These are phyloP conservation scores for Polydrusus cervinus DNA, from an alignment of 2,888 invertebrate species.

Conservation along the genomic window DNA sequence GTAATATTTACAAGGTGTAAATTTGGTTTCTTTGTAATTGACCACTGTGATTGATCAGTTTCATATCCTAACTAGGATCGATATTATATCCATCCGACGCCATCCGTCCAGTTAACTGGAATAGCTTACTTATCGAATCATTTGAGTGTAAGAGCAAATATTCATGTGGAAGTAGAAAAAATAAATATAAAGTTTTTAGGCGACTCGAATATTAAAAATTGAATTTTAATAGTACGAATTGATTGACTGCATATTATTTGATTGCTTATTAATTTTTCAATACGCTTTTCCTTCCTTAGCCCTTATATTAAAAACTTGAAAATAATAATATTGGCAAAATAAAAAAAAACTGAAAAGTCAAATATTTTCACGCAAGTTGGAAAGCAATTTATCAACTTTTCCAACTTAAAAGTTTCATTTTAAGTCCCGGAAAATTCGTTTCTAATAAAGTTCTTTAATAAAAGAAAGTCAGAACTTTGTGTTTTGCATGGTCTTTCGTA, in stretches of 20 bases:
- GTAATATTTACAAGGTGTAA: no score
- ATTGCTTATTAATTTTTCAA: background rate
- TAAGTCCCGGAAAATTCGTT: constrained; percentile 37
- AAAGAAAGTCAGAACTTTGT: constrained; percentile 32
- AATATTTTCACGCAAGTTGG: constrained; percentile 32
- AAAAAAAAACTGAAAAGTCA: constrained; percentile 29
- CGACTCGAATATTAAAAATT: no score
- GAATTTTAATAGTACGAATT: no score
- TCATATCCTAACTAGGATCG: no score
- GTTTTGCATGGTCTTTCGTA: constrained; percentile 36
- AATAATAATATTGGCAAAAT: constrained; percentile 26
- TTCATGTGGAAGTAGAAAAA: no score
- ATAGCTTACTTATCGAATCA: no score
- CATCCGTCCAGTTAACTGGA: no score
- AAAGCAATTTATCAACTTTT: constrained; percentile 40
- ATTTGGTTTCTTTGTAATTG: no score
- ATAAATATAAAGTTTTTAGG: no score
- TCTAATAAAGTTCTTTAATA: constrained; percentile 43
- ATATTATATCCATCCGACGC: no score
- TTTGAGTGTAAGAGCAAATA: no score
- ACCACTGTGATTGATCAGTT: no score
- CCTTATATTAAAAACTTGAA: constrained; percentile 20
- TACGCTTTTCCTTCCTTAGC: background rate
- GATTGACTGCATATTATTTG: background rate
- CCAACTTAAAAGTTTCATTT: constrained; percentile 32